Base-by-base conservation (phyloP, 2,797 vertebrate species). In the Vireo griseus region DNA sequence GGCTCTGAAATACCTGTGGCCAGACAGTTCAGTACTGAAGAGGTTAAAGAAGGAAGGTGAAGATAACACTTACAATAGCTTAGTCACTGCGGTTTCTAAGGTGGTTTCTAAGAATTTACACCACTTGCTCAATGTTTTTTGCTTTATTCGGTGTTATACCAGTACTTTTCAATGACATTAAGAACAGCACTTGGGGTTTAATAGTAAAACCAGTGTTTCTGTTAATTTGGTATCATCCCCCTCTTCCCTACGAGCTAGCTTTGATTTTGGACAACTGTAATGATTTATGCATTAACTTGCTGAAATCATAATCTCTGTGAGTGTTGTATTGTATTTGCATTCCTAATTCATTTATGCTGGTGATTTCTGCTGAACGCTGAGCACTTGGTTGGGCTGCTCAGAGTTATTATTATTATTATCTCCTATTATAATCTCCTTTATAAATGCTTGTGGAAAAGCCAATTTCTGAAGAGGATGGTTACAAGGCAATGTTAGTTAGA, bases 141-240 rank as follows among this genome's bases (percentile, higher is more conserved):
- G 42, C 39, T 9, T 50, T 92, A 29, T 5, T 54, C 1, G 1
- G 7, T 31, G 7, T 65, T 75, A 17, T 33, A 26, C 13, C 35
- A 28, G 28, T 78, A 65, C 42, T 90, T 77, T 61, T 68, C 57
- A 72, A 22, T 69, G 14, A 55, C 7, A 12, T 17, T 51, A 87
- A 21, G 39, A 81, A 6, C 16, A 83, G 48, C 40, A 29, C 6
- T 39, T 74, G 39, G 14, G 39, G n/a, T 65, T 72, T 88, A 88
- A 54, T 90, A 31, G 22, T 71, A 65, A 62, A 87, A 95, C 18
- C 3, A 26, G 18, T 24, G 51, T 86, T 92, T 83, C 45, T 81
- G 20, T 84, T 86, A 8, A 29, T 80, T 81, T 77, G 9, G 4
- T 85, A 14, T 79, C 37, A 86, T 47, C 25, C 6, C 13, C 8